Percentiles rank a stretch among this genome's conserved stretches.
phyloP scores from a whole-genome alignment of 2,113 vertebrate species.

The Danio rerio region GRCz12tu NC_133187.1:34591001-34591500 shows the following conservation, averaged over 20 bases:
- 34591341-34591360: conserved; percentile 29
- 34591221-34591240: too few relatives aligned
- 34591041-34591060: neutral
- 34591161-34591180: too few relatives aligned
- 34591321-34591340: conserved; percentile 21
- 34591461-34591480: conserved; percentile 40
- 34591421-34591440: conserved; percentile 51
- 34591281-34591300: conserved; percentile 40
- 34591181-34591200: too few relatives aligned
- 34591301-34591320: conserved; percentile 17
- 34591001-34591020: neutral
- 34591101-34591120: too few relatives aligned
- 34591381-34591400: conserved; percentile 63
- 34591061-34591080: too few relatives aligned
- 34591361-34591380: conserved; percentile 49
- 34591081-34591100: too few relatives aligned
- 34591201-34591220: neutral
- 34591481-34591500: conserved; percentile 59
- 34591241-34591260: neutral
- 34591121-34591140: too few relatives aligned
- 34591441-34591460: conserved; percentile 46
- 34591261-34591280: neutral
- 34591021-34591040: conserved; percentile 13
- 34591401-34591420: conserved; percentile 68
- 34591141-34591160: neutral